These are phyloP conservation scores for Amphilophus citrinellus DNA, from an alignment of 2,113 vertebrate species.

Conservation along the genomic window DNA sequence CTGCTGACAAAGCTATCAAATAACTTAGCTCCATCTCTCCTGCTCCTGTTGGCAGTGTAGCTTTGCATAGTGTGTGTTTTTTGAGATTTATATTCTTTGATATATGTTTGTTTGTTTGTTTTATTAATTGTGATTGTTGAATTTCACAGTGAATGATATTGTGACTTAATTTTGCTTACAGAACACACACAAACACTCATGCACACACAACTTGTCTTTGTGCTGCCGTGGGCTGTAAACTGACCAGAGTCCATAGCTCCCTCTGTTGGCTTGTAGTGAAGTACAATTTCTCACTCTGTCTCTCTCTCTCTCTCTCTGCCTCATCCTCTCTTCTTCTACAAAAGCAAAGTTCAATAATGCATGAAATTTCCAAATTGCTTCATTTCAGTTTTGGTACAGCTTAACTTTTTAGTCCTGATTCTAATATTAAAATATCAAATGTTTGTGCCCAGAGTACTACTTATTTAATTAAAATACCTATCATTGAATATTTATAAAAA, in stretches of 20 bases:
- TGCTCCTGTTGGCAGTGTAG: conserved; percentile 14
- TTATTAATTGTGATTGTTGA: background rate
- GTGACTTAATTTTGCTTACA: conserved; percentile 13
- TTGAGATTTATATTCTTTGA: conserved; percentile 7
- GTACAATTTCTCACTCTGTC: conserved; percentile 28
- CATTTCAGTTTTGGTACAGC: background rate
- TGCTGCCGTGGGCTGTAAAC: conserved; percentile 32
- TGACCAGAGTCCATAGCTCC: conserved; percentile 77
- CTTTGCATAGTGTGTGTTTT: conserved; percentile 21
- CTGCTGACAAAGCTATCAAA: conserved; percentile 67
- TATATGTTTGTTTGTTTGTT: conserved; percentile 3
- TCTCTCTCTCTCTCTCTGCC: background rate
- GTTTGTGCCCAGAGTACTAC: background rate
- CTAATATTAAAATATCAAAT: background rate
- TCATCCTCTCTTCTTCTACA: background rate
- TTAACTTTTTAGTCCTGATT: background rate
- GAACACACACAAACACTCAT: background rate
- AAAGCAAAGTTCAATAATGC: conserved; percentile 8
- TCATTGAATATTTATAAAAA: background rate
- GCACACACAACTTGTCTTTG: conserved; percentile 3
- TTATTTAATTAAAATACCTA: background rate
- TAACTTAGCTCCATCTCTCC: conserved; percentile 51
- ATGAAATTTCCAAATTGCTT: background rate
- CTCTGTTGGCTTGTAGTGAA: conserved; percentile 73
- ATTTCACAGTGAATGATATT: background rate